Conservation (phyloP, 2,113 vertebrate genomes). For the Bothrops jararaca region DNA sequence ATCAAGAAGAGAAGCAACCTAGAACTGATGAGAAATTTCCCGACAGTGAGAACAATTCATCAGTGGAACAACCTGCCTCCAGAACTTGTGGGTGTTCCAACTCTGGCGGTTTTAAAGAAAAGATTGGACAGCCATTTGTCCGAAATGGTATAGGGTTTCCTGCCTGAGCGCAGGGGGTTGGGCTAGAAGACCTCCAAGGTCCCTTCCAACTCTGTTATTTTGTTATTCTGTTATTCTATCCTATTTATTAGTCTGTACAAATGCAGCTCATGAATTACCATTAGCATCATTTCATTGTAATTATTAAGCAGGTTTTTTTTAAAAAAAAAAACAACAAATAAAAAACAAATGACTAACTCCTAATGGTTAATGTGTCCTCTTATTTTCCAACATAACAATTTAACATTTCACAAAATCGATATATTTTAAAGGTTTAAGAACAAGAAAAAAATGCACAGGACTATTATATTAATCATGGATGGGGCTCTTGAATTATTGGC, state of each 20-base stretch:
- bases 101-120: no score
- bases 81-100: no score
- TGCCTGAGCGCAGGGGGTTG: no score
- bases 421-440: not conserved
- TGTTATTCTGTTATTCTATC: not conserved
- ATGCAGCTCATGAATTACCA: not conserved
- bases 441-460: not conserved
- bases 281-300: not conserved
- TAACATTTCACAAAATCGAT: not conserved
- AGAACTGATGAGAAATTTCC: not conserved
- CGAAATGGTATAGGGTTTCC: no score
- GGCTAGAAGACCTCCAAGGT: no score
- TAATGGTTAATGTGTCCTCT: not conserved
- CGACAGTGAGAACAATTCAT: not conserved
- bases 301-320: not conserved
- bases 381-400: not conserved
- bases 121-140: no score
- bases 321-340: no score
- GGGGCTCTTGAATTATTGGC: not conserved
- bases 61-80: no score
- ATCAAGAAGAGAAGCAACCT: not conserved
- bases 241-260: not conserved
- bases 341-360: not conserved
- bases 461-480: not conserved
- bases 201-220: no score